These are phyloP conservation scores for Gobio gobio DNA, from an alignment of 2,113 vertebrate species.

Conservation along the genomic window DNA sequence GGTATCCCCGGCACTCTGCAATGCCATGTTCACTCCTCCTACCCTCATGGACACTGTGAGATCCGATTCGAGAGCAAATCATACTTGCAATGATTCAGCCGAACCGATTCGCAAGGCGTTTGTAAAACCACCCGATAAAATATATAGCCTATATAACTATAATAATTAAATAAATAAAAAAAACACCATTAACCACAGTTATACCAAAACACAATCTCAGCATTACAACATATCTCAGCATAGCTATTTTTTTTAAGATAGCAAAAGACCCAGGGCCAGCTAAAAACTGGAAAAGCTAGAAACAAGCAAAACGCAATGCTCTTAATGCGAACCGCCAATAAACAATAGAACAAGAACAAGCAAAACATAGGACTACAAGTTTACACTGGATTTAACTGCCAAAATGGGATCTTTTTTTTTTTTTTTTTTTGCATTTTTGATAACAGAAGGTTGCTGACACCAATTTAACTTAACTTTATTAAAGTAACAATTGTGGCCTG, in stretches of 20 bases:
- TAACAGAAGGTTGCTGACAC: not conserved
- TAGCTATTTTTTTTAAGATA: not conserved
- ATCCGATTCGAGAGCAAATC: not conserved
- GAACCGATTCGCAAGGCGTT: not conserved
- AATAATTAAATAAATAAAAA: not conserved
- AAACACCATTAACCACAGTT: not conserved
- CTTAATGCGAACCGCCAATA: too few species aligned
- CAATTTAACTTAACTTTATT: not conserved
- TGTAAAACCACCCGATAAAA: too few species aligned
- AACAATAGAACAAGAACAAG: too few species aligned
- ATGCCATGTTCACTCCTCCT: constrained; percentile 60
- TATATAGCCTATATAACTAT: not conserved
- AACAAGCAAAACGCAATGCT: not conserved
- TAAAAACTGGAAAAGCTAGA: not conserved
- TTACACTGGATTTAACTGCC: too few species aligned
- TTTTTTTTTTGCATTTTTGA: not conserved
- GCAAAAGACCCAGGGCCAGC: not conserved
- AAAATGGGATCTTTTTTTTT: too few species aligned
- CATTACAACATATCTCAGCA: not conserved
- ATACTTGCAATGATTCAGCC: not conserved
- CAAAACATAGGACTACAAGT: too few species aligned
- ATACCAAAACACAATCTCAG: not conserved
- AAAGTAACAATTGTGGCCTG: not conserved
- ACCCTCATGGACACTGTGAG: constrained; percentile 42
- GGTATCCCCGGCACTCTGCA: constrained; percentile 63